Evolutionary conservation across 2,797 vertebrate species (phyloP).

Genomic region (Etheostoma nigrum): DNA sequence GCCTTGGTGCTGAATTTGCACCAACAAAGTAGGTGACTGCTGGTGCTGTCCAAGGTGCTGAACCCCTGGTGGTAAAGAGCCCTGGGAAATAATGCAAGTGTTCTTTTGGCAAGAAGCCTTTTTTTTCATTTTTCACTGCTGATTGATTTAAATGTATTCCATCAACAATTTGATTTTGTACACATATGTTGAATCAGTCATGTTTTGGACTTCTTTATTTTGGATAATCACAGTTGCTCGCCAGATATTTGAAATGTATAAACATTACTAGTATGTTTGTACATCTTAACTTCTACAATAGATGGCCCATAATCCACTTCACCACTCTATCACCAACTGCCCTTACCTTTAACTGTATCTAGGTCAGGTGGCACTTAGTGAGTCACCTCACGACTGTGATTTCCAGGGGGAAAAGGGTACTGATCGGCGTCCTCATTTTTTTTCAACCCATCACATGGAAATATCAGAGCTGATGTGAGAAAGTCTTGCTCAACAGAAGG

Average conservation of each 20-base stretch:
- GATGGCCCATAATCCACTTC: slow-evolving; percentile 28
- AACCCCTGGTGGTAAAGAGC: slow-evolving; percentile 1
- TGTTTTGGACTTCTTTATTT: neutral
- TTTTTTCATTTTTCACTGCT: neutral
- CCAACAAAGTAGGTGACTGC: neutral
- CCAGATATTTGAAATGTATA: neutral
- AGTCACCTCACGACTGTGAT: slow-evolving; percentile 72
- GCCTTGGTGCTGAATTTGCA: slow-evolving; percentile 25
- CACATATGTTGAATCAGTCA: neutral
- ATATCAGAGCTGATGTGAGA: slow-evolving; percentile 40
- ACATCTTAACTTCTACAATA: slow-evolving; percentile 1
- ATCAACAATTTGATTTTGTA: neutral
- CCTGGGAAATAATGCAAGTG: neutral
- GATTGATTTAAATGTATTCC: slow-evolving; percentile 5
- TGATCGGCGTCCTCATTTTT: slow-evolving; percentile 61
- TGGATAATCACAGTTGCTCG: neutral
- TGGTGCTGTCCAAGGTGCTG: slow-evolving; percentile 62
- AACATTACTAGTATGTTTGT: slow-evolving; percentile 4
- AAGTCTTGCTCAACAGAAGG: slow-evolving; percentile 6
- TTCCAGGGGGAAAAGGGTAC: slow-evolving; percentile 63
- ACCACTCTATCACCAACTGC: slow-evolving; percentile 12
- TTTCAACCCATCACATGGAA: slow-evolving; percentile 47
- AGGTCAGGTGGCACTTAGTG: slow-evolving; percentile 72
- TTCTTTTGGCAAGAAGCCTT: neutral
- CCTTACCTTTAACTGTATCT: slow-evolving; percentile 57